These are phyloP conservation scores for Clamator glandarius DNA, from an alignment of 2,797 vertebrate genomes.

Conservation along the genomic window DNA sequence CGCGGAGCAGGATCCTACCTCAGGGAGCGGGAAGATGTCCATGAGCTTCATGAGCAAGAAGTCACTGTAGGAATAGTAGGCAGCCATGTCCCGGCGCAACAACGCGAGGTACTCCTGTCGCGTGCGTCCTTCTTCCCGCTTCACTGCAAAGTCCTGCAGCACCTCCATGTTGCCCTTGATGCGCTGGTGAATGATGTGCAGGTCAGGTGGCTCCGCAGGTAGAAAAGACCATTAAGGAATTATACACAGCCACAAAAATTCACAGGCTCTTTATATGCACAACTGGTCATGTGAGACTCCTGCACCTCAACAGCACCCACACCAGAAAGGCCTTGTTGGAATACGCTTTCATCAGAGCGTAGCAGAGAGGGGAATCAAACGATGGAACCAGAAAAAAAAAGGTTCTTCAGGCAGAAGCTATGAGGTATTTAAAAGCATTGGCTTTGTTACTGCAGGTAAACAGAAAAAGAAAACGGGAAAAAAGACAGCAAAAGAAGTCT, in stretches of 20 bases:
- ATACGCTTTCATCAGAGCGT: not conserved
- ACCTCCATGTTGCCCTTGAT: slow-evolving; percentile 95
- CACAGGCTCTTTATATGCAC: fast-evolving
- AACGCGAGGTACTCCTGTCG: slow-evolving; percentile 87
- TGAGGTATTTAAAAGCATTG: not conserved
- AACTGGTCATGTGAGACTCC: fast-evolving
- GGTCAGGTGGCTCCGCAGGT: slow-evolving; percentile 84
- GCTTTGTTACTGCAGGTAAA: not conserved
- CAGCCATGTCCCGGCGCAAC: slow-evolving; percentile 89
- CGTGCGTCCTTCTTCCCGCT: slow-evolving; percentile 87
- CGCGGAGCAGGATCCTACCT: slow-evolving; percentile 77
- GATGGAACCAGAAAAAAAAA: fast-evolving
- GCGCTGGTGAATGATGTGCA: slow-evolving; percentile 89
- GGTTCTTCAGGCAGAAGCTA: not conserved
- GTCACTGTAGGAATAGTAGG: slow-evolving; percentile 94
- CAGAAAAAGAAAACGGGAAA: not conserved
- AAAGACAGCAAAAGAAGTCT: not conserved
- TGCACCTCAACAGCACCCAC: fast-evolving
- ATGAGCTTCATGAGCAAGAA: slow-evolving; percentile 90
- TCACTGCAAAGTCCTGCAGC: slow-evolving; percentile 86
- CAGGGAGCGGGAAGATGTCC: slow-evolving; percentile 92
- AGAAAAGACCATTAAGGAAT: slow-evolving; percentile 68
- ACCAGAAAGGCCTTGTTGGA: not conserved
- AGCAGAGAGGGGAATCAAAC: not conserved
- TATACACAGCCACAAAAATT: not conserved